Percentiles rank a stretch among this genome's conserved stretches.
Evolutionary conservation across 2,888 invertebrate species (phyloP).

Genomic region (Neoitamus cyanurus): DNA sequence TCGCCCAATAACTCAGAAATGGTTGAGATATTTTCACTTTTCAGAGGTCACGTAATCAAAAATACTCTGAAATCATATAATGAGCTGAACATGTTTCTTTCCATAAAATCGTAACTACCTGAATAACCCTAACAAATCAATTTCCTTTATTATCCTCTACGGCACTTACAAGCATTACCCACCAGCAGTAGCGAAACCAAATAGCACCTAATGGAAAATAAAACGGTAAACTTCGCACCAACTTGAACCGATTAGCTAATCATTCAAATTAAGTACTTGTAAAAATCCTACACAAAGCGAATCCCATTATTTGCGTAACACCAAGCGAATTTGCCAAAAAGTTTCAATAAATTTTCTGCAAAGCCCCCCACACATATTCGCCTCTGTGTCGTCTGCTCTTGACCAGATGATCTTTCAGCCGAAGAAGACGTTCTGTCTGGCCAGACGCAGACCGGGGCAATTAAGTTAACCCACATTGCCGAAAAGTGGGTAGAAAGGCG

Average conservation of each 20-base stretch:
- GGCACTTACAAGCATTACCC: background rate
- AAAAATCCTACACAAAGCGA: background rate
- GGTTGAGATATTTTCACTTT: background rate
- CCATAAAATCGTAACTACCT: background rate
- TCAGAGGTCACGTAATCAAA: background rate
- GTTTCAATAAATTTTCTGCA: background rate
- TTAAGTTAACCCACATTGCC: constrained; percentile 13
- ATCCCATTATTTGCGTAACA: background rate
- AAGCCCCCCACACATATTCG: background rate
- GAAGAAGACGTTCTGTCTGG: background rate
- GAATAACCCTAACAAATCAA: background rate
- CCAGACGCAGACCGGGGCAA: background rate
- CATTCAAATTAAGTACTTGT: background rate
- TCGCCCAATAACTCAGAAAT: no score
- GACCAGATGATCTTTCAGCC: background rate
- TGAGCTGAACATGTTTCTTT: background rate
- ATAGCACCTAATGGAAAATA: background rate
- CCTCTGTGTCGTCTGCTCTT: background rate
- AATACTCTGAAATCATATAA: background rate
- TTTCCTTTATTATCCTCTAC: background rate
- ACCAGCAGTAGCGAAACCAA: background rate
- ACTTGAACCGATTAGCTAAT: background rate
- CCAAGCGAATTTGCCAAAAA: background rate
- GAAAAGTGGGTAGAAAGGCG: constrained; percentile 1
- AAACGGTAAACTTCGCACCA: background rate